Evolutionary conservation across 1,140 invertebrate genomes (phyloP), one percentile per base, ranked within the genome.

Genomic region (Brachionus manjavacas): DNA sequence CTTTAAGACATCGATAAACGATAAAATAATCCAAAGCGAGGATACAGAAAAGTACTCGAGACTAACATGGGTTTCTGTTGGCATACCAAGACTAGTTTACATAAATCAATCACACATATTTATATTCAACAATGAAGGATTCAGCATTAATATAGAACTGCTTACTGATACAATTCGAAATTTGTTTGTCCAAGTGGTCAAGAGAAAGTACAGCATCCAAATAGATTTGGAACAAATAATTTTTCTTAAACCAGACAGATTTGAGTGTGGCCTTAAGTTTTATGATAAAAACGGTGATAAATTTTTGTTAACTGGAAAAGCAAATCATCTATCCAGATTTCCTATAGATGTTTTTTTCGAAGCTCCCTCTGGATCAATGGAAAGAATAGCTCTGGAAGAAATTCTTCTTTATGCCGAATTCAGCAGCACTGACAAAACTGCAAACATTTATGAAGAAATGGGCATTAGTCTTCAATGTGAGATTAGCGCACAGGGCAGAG

Each of bases 121-220:
- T 70, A 70, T 31, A 12, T 35, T 70, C 66, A 70, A 70, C n/a
- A 31, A 70, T 70, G 66, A 70, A 70, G 66, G 66, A 35, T 70
- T 70, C 35, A 70, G 35, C 35, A 70, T 70, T 14, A 70, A 70
- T 4, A 70, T 70, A 70, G 66, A 70, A 70, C 35, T 70, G 14
- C 14, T 70, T 11, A 70, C 25, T 16, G 35, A 70, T 70, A n/a
- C 35, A 35, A 70, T 70, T 35, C 28, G 35, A 31, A 28, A 70
- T n/a, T 39, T 35, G 25, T 70, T 70, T 31, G 35, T 70, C 25
- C 16, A 70, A 70, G 66, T 35, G 14, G 35, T n/a, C 14, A 31
- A 70, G n/a, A 31, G 35, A 35, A 70, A 70, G 35, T 70, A 70
- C 35, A 35, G 14, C 35, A 70, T 70, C 31, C 28, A 31, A n/a